Conservation (phyloP, 2,888 invertebrate genomes). For the Trachelus troglodyta region DNA sequence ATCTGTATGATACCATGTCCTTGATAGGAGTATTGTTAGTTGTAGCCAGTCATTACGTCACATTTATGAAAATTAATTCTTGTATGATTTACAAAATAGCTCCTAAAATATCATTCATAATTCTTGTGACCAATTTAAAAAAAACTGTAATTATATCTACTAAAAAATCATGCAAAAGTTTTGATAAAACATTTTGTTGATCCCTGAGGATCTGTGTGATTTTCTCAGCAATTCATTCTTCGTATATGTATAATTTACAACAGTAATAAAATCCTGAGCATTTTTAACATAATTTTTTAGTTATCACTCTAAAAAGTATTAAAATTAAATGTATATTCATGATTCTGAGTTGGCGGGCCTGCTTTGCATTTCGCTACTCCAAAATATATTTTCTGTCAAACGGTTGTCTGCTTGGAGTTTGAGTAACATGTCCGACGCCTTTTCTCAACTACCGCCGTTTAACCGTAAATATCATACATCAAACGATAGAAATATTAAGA, state of each 20-base stretch:
- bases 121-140: not conserved
- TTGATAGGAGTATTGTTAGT: not conserved
- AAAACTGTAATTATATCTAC: not conserved
- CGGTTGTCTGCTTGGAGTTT: slow-evolving; percentile 33
- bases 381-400: not conserved
- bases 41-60: not conserved
- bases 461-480: slow-evolving; percentile 18
- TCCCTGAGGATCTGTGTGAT: not conserved
- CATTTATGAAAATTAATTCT: not conserved
- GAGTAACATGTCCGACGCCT: slow-evolving; percentile 39
- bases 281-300: not conserved
- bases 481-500: not conserved
- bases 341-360: not conserved
- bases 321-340: not conserved
- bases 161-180: not conserved
- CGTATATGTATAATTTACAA: not conserved
- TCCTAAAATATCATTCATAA: not conserved
- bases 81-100: not conserved
- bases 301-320: not conserved
- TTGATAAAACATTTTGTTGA: not conserved
- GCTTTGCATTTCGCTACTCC: not conserved
- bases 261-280: not conserved
- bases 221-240: not conserved
- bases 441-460: slow-evolving; percentile 24
- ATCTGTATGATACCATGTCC: not conserved